These are phyloP conservation scores for Oreochromis spilurus DNA, from an alignment of 2,113 vertebrate species.

Conservation along the genomic window DNA sequence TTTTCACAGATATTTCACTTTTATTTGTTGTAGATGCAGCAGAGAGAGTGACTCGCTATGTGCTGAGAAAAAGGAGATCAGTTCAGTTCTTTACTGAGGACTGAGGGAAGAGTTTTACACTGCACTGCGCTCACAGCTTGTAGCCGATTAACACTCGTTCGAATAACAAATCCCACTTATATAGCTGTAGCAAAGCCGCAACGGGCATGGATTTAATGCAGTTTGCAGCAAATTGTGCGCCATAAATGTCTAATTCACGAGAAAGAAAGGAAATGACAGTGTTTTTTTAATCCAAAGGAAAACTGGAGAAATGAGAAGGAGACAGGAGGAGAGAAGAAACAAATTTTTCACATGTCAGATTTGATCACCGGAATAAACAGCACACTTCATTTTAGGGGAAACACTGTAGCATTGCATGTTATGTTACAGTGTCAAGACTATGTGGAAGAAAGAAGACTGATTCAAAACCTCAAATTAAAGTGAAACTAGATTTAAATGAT, in stretches of 20 bases:
- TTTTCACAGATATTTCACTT: rapidly evolving
- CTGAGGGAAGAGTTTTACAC: not conserved
- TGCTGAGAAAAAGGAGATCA: not conserved
- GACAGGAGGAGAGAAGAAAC: not conserved
- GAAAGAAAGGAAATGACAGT: not conserved
- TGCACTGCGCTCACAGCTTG: not conserved
- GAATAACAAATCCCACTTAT: not conserved
- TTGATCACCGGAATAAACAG: not conserved
- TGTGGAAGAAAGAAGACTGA: too few species aligned
- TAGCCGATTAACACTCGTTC: not conserved
- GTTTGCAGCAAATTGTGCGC: not conserved
- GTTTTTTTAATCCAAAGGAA: not conserved
- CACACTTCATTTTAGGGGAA: not conserved
- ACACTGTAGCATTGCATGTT: not conserved
- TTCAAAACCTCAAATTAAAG: too few species aligned
- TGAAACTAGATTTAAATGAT: too few species aligned
- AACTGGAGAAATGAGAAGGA: not conserved
- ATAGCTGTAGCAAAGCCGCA: rapidly evolving
- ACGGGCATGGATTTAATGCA: not conserved
- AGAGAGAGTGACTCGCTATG: not conserved
- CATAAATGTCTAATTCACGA: not conserved
- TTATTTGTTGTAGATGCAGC: too few species aligned
- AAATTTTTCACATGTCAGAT: not conserved
- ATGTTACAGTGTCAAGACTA: not conserved
- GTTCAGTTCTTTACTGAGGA: not conserved